phyloP scores from a whole-genome alignment of 1,140 invertebrate genomes.

The Listronotus bonariensis region DNA sequence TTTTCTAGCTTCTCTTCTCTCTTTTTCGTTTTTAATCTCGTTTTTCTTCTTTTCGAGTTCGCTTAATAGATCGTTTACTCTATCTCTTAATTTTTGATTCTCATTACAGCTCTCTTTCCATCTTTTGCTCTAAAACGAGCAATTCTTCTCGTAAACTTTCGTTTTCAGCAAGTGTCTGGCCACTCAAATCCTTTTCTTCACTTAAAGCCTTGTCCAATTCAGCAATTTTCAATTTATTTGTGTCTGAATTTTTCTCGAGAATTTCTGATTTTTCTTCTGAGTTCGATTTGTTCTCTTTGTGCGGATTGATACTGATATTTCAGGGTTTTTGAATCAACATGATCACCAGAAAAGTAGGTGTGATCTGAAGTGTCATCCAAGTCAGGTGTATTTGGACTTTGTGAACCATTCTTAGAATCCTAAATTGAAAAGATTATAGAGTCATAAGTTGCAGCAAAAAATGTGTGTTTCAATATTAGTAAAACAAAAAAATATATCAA shows the following conservation, averaged over 20 bases:
- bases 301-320: slow-evolving; percentile 52
- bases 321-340: slow-evolving; percentile 53
- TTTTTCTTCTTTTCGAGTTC: slow-evolving; percentile 29
- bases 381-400: slow-evolving; percentile 27
- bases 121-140: slow-evolving; percentile 50
- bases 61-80: slow-evolving; percentile 22
- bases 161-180: slow-evolving; percentile 49
- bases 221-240: slow-evolving; percentile 53
- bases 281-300: slow-evolving; percentile 53
- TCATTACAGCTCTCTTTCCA: slow-evolving; percentile 58
- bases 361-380: slow-evolving; percentile 23
- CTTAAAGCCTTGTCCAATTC: slow-evolving; percentile 46
- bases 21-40: slow-evolving; percentile 14
- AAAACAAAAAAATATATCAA: too few species aligned
- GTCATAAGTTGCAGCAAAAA: too few species aligned
- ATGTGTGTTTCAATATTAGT: too few species aligned
- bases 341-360: slow-evolving; percentile 28
- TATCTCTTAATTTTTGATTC: slow-evolving; percentile 54
- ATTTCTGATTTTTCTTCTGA: slow-evolving; percentile 55
- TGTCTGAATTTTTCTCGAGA: slow-evolving; percentile 54
- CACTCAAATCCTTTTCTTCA: slow-evolving; percentile 55
- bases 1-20: slow-evolving; percentile 4
- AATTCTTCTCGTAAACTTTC: slow-evolving; percentile 57
- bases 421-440: slow-evolving; percentile 12
- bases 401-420: slow-evolving; percentile 33